A percentile compares a stretch with the other conserved stretches of the same genome.
Evolutionary conservation across 1,140 invertebrate genomes (phyloP).

Genomic region (Calephelis virginiensis): DNA sequence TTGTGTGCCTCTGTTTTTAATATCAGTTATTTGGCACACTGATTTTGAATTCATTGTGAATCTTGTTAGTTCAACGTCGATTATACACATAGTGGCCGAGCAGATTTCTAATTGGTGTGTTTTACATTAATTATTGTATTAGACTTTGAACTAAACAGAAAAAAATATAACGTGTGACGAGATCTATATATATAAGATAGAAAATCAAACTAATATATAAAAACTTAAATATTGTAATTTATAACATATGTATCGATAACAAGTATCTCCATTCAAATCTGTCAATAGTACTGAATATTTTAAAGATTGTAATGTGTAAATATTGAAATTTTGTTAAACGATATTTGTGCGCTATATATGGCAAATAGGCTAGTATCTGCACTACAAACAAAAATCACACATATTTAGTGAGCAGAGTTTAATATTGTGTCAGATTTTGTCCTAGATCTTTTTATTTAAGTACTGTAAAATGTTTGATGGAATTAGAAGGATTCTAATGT

Average conservation of each 20-base stretch:
- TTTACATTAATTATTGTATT: too few species aligned
- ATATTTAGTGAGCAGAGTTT: background rate
- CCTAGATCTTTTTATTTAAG: background rate
- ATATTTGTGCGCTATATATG: background rate
- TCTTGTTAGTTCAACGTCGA: background rate
- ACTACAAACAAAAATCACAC: background rate
- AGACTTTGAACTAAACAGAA: too few species aligned
- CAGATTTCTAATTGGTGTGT: too few species aligned
- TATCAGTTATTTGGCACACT: background rate
- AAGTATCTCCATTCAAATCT: background rate
- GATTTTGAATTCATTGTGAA: background rate
- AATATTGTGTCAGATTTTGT: background rate
- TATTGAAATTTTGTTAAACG: background rate
- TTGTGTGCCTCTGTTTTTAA: conserved; percentile 44
- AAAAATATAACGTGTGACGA: too few species aligned
- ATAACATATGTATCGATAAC: background rate
- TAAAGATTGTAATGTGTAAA: conserved; percentile 17
- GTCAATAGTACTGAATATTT: background rate
- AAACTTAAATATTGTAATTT: background rate
- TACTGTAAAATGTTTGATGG: too few species aligned
- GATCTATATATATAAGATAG: too few species aligned
- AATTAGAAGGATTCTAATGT: too few species aligned
- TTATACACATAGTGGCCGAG: too few species aligned
- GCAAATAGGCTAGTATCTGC: background rate
- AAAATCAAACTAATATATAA: too few species aligned